Base-by-base conservation (phyloP, 2,888 invertebrate genomes). In the Uropetala carovei region DNA sequence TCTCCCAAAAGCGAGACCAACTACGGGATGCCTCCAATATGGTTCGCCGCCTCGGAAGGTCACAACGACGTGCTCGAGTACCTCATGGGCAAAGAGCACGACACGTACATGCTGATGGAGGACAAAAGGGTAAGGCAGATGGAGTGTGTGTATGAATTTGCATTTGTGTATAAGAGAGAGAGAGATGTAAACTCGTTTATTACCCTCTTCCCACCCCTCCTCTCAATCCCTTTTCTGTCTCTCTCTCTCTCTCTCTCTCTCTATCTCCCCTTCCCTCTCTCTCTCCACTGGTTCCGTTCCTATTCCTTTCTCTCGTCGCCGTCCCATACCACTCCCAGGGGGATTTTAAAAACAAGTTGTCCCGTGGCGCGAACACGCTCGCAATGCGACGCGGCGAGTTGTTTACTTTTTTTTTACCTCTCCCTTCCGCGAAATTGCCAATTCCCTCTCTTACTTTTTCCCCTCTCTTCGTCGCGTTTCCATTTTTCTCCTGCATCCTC, bases 31-130 rank as follows among this genome's bases (percentile, higher is more conserved):
- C 98, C 99, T 16, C 99, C 99, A 0, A 98, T 99, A 93, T 99
- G 99, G 98, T 99, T 99, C 94, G 99, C 99, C 18, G 99, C 99
- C 57, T 98, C 99, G 22, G 98, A 99, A 95, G 99, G 99, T 93
- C 99, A 99, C 95, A 98, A 99, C 94, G 98, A 98, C 94, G 99
- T 99, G 16, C 96, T 99, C 92, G 98, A 98, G 94, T 99, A 99
- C 95, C 96, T 99, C 93, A 97, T 99, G 96, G 98, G 98, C 94
- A 99, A 99, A 95, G 99, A 99, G 94, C 99, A 99, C 95, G 99
- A 99, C 94, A 99, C 99, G 0, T 98, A 99, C 94, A 97, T 97
- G 10, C 96, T 99, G 16, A 99, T 99, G 99, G 99, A 99, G 93
- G 99, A 99, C 95, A 97, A 98, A 94, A 97, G 99, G 95, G 97